Evolutionary conservation across 1,140 invertebrate species (phyloP).

Genomic region (Aphaenogaster floridana): DNA sequence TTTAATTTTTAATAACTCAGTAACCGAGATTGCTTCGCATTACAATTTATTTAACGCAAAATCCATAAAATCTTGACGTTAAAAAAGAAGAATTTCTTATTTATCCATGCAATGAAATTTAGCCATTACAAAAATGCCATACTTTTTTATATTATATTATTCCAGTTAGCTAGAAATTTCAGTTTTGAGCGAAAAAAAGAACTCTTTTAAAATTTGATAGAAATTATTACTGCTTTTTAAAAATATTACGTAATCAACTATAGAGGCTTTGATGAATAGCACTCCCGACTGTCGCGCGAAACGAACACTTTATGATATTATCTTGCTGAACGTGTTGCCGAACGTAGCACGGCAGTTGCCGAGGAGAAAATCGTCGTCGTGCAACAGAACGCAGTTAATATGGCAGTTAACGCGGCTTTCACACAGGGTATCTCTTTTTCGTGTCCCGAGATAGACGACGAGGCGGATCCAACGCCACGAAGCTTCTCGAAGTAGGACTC

Average conservation of each 20-base stretch:
- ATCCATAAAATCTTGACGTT: not conserved
- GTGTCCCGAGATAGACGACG: constrained; percentile 27
- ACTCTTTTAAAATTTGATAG: not conserved
- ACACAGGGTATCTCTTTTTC: constrained; percentile 17
- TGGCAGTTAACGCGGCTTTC: constrained; percentile 51
- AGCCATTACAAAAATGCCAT: not conserved
- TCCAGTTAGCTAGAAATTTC: too few relatives aligned
- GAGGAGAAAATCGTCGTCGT: constrained; percentile 27
- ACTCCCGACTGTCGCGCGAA: not conserved
- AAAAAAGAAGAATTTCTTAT: not conserved
- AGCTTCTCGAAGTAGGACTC: constrained; percentile 60
- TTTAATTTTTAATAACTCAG: not conserved
- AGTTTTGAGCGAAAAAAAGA: not conserved
- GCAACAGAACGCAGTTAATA: constrained; percentile 24
- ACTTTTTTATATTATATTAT: not conserved
- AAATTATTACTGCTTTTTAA: not conserved
- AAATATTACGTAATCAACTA: not conserved
- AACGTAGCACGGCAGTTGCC: constrained; percentile 10
- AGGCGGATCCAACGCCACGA: constrained; percentile 42
- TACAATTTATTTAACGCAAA: constrained; percentile 2
- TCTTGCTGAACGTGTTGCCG: constrained; percentile 7
- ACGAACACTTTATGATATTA: constrained; percentile 17
- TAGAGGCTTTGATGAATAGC: not conserved
- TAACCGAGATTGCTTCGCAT: not conserved
- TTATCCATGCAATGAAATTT: not conserved